A percentile compares a stretch with the other conserved stretches of the same genome.
phyloP scores from a whole-genome alignment of 2,888 invertebrate genomes.

The Eurytoma adleriae region DNA sequence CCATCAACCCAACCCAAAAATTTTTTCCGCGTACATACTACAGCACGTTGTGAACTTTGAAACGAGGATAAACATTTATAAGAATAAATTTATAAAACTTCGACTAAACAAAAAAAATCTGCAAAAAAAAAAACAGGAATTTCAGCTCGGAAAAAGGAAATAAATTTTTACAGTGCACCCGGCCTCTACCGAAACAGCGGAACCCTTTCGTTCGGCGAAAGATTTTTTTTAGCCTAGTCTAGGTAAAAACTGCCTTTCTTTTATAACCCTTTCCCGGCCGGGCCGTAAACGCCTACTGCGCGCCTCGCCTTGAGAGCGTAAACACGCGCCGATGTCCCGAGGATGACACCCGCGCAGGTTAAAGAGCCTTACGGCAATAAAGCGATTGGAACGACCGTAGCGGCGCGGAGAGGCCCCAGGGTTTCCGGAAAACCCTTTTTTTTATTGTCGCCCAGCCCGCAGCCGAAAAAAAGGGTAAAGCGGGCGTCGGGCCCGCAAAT shows the following conservation, averaged over 20 bases:
- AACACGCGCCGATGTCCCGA: slow-evolving; percentile 9
- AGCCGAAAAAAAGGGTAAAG: slow-evolving; percentile 37
- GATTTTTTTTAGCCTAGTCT: neutral
- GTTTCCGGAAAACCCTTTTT: slow-evolving; percentile 36
- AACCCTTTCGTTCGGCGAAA: neutral
- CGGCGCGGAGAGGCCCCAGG: slow-evolving; percentile 5
- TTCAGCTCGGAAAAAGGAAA: neutral
- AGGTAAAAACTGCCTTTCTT: slow-evolving; percentile 43
- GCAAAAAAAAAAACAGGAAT: neutral
- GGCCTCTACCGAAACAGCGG: neutral
- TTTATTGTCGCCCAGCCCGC: slow-evolving; percentile 9
- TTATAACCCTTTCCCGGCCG: slow-evolving; percentile 57
- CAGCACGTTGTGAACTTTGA: too few relatives aligned
- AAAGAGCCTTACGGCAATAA: slow-evolving; percentile 60
- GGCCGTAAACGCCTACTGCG: slow-evolving; percentile 37
- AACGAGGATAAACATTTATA: too few relatives aligned
- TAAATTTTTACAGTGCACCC: neutral
- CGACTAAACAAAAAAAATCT: neutral
- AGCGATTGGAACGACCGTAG: slow-evolving; percentile 61
- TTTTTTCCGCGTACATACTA: too few relatives aligned
- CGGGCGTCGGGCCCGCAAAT: slow-evolving; percentile 61
- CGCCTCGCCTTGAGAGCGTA: slow-evolving; percentile 48
- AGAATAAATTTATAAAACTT: neutral
- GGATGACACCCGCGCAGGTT: slow-evolving; percentile 15
- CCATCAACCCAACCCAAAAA: too few relatives aligned